Evolutionary conservation across 2,797 vertebrate species (phyloP).

Genomic region (Okamejei kenojei): DNA sequence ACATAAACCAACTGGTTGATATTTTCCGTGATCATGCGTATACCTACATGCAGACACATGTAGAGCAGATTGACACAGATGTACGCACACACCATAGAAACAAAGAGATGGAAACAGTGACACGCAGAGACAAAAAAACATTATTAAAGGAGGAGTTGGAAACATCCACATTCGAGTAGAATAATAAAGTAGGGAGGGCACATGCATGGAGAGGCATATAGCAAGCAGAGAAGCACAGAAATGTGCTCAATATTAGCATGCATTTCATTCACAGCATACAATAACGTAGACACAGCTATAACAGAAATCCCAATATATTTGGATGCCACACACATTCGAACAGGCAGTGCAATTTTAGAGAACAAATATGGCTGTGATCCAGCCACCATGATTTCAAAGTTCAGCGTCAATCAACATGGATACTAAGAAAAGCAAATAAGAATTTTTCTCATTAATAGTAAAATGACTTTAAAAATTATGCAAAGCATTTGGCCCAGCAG

Average conservation of each 20-base stretch:
- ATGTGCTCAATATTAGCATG: neutral
- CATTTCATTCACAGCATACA: neutral
- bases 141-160: no score
- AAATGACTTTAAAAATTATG: neutral
- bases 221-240: neutral
- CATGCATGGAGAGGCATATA: conserved; percentile 5
- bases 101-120: neutral
- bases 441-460: conserved; percentile 13
- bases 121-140: neutral
- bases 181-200: neutral
- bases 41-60: conserved; percentile 21
- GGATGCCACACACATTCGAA: neutral
- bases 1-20: neutral
- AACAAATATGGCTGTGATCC: neutral
- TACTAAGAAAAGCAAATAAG: conserved; percentile 43
- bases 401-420: conserved; percentile 48
- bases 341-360: neutral
- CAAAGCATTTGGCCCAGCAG: neutral
- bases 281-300: neutral
- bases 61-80: neutral
- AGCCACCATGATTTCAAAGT: conserved; percentile 49
- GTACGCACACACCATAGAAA: neutral
- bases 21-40: conserved; percentile 40
- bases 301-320: neutral
- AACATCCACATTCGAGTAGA: neutral